A percentile compares a stretch with the other conserved stretches of the same genome.
These are phyloP conservation scores for Drosophila leonis DNA, from an alignment of 2,888 invertebrate genomes.

Conservation along the genomic window DNA sequence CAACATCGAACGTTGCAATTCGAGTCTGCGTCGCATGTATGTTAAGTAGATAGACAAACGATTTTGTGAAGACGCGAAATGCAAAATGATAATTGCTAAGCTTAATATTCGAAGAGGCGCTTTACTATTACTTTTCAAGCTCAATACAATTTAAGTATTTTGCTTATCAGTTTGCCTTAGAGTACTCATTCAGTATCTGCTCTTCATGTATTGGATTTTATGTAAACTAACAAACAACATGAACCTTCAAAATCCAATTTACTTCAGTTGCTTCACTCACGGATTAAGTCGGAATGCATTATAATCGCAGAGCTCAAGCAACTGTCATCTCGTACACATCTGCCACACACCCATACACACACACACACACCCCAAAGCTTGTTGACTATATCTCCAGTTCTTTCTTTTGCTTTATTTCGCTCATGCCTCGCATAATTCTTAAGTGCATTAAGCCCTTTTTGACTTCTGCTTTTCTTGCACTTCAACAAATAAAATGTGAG, in stretches of 20 bases:
- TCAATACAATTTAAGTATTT: background rate
- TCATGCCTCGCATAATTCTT: constrained; percentile 61
- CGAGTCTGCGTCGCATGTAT: background rate
- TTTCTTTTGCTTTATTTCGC: constrained; percentile 30
- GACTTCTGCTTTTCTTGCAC: constrained; percentile 68
- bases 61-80: background rate
- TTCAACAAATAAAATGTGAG: constrained; percentile 63
- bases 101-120: background rate
- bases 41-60: constrained; percentile 6
- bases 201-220: background rate
- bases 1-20: background rate
- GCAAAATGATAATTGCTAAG: background rate
- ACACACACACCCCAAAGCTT: constrained; percentile 7
- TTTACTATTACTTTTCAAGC: background rate
- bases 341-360: background rate
- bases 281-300: constrained; percentile 20
- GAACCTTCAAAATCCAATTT: constrained; percentile 31
- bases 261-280: background rate
- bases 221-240: background rate
- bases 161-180: background rate
- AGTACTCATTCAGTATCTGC: background rate
- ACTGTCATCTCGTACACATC: background rate
- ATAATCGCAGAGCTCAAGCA: constrained; percentile 18
- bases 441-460: constrained; percentile 70
- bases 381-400: constrained; percentile 33